phyloP scores from a whole-genome alignment of 2,797 vertebrate species.

The Eupleurogrammus muticus region DNA sequence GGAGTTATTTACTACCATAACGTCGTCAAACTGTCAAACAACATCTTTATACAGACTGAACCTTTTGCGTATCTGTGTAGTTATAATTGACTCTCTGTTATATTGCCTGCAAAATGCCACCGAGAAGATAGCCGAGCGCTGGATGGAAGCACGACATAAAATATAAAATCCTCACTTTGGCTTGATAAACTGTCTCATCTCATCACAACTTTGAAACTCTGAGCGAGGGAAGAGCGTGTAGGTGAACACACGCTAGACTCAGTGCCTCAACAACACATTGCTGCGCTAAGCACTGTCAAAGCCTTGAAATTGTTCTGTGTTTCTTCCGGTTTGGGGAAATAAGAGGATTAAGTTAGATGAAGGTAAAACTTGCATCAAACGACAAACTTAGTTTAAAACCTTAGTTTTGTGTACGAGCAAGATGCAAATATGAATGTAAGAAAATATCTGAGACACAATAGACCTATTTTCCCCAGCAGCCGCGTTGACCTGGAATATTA shows the following conservation, averaged over 20 bases:
- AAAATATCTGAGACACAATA: slow-evolving; percentile 26
- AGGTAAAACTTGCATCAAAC: slow-evolving; percentile 69
- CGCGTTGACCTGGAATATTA: too few species aligned
- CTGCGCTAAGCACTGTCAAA: slow-evolving; percentile 80
- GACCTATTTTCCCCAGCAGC: too few species aligned
- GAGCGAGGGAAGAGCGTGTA: slow-evolving; percentile 50
- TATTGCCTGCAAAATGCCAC: slow-evolving; percentile 81
- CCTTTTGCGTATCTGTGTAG: slow-evolving; percentile 82
- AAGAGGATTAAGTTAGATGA: slow-evolving; percentile 67
- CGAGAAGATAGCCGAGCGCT: slow-evolving; percentile 79
- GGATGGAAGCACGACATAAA: background rate
- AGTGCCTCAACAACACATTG: slow-evolving; percentile 72
- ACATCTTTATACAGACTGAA: slow-evolving; percentile 82
- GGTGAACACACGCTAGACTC: slow-evolving; percentile 69
- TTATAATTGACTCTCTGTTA: slow-evolving; percentile 88
- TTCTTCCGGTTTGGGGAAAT: slow-evolving; percentile 28
- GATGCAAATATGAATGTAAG: slow-evolving; percentile 42
- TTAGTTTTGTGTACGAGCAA: slow-evolving; percentile 21
- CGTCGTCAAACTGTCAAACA: slow-evolving; percentile 83
- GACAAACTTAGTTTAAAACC: slow-evolving; percentile 67
- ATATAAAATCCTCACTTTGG: slow-evolving; percentile 60
- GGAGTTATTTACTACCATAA: slow-evolving; percentile 80
- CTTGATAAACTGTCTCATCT: slow-evolving; percentile 85
- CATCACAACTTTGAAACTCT: slow-evolving; percentile 82
- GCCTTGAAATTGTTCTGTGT: slow-evolving; percentile 71